Base-by-base conservation (phyloP, 2,797 vertebrate genomes). In the Oreochromis mossambicus region DNA sequence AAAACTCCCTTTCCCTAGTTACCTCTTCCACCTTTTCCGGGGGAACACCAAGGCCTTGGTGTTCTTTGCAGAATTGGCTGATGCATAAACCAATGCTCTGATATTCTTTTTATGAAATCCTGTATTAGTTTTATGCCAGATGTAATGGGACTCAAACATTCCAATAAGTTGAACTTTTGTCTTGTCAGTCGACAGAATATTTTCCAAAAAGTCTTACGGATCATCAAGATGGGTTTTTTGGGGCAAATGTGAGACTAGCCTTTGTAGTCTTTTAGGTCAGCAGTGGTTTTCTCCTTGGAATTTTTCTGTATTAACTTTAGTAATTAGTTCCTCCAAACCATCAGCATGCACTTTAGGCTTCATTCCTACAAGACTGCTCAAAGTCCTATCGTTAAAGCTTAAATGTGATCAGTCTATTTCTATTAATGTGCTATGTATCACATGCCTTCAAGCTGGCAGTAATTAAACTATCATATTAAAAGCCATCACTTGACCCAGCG, bases 141-240 rank as follows among this genome's bases (percentile, higher is more conserved):
- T 34, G 56, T 61, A 34, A 61, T 61, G 29, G 15, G 29, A 61
- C 29, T 61, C 56, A 61, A 61, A 61, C 15, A 61, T 61, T 19
- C 29, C 15, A 61, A 7, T 11, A 58, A 58, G 15, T 58, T 8
- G 55, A 58, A 6, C 29, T 58, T 58, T 58, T 58, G 55, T 58
- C 26, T 58, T 19, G 55, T 32, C 55, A 58, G 55, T 58, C 14
- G 5, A 58, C 26, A 58, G 8, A 58, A 58, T 58, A 58, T 58
- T 32, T 58, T 58, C 55, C 26, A 4, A 58, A 58, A 58, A 58
- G 55, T 58, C 55, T 58, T 58, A 32, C 14, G 55, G 55, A 32
- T 58, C 8, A 32, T 58, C 14, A 58, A 58, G 55, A 32, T 58
- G 14, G 1, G 0, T 1, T 17, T 6, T 34, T 19, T 8, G 6